Percentiles rank a stretch among this genome's conserved stretches.
Conservation (phyloP, 2,113 vertebrate species). For the Corydoras sp. region DNA sequence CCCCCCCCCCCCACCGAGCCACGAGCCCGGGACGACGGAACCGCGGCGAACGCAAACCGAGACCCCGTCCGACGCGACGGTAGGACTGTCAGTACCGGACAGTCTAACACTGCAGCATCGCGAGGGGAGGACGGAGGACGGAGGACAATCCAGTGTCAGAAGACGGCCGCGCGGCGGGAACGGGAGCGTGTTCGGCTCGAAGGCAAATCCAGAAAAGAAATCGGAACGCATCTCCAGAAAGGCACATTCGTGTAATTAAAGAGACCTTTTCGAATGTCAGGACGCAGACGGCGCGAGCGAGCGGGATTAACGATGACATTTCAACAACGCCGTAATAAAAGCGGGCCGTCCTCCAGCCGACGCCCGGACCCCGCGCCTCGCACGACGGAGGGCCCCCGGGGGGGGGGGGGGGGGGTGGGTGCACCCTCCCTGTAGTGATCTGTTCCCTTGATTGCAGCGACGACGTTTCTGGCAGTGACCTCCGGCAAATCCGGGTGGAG, state of each 20-base stretch:
- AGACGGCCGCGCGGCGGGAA: conserved; percentile 6
- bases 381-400: conserved; percentile 5
- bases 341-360: no score
- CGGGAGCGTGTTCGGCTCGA: conserved; percentile 7
- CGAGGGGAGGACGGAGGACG: no score
- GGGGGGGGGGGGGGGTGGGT: no score
- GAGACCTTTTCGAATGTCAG: conserved; percentile 16
- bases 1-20: conserved; percentile 25
- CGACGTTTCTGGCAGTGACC: conserved; percentile 14
- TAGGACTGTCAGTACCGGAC: conserved; percentile 39
- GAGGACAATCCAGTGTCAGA: conserved; percentile 40
- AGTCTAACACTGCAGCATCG: conserved; percentile 3
- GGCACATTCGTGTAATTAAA: conserved; percentile 39
- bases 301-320: background rate
- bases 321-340: background rate
- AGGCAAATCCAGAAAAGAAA: conserved; percentile 13
- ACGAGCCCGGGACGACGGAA: conserved; percentile 1
- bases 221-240: conserved; percentile 28
- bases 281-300: conserved; percentile 7
- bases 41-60: background rate
- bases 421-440: background rate
- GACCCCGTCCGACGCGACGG: conserved; percentile 27
- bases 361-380: background rate
- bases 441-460: background rate
- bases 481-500: background rate